Evolutionary conservation across 2,113 vertebrate genomes (phyloP), one percentile per base, ranked within the genome.

Genomic region (Cettia cetti): DNA sequence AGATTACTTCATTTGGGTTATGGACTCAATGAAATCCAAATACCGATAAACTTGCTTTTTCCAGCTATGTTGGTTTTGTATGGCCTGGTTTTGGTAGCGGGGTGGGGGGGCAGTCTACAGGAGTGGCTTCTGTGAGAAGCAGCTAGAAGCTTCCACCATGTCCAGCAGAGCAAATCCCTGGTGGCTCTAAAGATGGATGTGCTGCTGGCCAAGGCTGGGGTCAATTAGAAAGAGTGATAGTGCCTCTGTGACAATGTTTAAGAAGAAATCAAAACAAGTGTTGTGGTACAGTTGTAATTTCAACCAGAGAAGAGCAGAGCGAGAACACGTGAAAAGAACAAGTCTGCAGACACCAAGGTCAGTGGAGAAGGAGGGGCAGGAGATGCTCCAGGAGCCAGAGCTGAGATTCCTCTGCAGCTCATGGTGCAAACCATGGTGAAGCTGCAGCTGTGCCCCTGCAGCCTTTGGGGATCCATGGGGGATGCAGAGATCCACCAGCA

Each of bases 371-470:
- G 60, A 66, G 13, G 12, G 7, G 24, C 2, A 40, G 70, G 59
- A 65, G 60, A 8, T 40, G 42, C 6, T 57, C 26, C 60, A 30
- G 50, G 14, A 2, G 19, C 15, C 0, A 0, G 52, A 57, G 60
- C 70, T 0, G 2, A 75, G 30, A n/a, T 49, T 85, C 30, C 21
- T 15, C 42, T 66, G 35, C 52, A 35, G 42, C 6, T 19, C 0
- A 0, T 45, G 59, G 12, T 45, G 33, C 15, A 20, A 27, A 14
- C 22, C 39, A 15, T 6, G 40, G 49, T 24, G 42, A 19, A 12
- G 52, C 49, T 50, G 49, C 42, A 57, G 30, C 35, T 42, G 42
- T 50, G 4, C 4, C 70, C n/a, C 20, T 49, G 42, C 30, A 66
- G 16, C 28, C 33, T 3, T 1, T 6, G 22, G 31, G 33, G 16